These are phyloP conservation scores for Drosophila cracens DNA, from an alignment of 2,888 invertebrate species.

Conservation along the genomic window DNA sequence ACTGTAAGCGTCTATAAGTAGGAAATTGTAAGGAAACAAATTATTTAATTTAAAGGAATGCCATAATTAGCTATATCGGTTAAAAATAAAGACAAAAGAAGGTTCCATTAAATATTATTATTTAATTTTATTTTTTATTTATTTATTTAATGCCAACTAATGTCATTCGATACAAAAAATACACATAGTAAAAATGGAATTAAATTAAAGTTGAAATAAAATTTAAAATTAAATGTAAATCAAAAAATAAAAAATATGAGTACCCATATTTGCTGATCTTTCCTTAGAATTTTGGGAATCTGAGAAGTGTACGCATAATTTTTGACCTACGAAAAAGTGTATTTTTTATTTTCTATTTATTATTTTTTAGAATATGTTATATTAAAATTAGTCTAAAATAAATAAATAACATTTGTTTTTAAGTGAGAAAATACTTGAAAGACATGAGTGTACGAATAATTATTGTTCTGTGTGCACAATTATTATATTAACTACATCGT, in stretches of 20 bases:
- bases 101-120: too few species aligned
- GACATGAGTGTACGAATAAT: background rate
- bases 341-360: background rate
- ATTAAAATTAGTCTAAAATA: background rate
- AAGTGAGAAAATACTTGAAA: background rate
- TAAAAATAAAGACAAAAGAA: background rate
- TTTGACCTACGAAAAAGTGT: background rate
- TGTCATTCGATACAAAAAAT: too few species aligned
- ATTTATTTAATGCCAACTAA: too few species aligned
- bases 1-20: background rate
- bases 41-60: background rate
- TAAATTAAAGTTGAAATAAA: too few species aligned
- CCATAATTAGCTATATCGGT: too few species aligned
- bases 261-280: fast-evolving
- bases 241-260: background rate
- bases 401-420: fast-evolving
- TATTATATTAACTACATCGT: background rate
- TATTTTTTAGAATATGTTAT: background rate
- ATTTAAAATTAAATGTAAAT: too few species aligned
- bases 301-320: background rate
- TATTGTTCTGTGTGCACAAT: background rate
- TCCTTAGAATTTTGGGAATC: background rate
- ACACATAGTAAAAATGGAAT: fast-evolving
- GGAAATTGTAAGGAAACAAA: too few species aligned
- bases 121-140: too few species aligned